phyloP scores from a whole-genome alignment of 2,888 invertebrate genomes.

The Chloromyia formosa region DNA sequence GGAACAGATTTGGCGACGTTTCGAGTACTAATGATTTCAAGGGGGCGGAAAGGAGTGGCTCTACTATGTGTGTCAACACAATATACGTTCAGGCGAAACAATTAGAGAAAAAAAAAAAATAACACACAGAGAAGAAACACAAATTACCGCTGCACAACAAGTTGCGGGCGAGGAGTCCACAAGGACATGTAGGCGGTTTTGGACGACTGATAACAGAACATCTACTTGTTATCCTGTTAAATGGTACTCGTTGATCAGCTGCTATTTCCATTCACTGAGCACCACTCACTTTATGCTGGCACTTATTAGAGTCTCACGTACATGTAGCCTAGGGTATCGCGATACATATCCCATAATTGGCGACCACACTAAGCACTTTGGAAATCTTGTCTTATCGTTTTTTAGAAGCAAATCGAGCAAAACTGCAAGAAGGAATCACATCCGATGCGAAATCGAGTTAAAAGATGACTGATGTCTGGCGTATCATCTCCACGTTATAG shows the following conservation, averaged over 20 bases:
- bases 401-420: background rate
- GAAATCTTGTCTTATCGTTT: slow-evolving; percentile 9
- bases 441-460: slow-evolving; percentile 34
- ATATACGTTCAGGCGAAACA: too few relatives aligned
- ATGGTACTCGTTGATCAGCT: too few relatives aligned
- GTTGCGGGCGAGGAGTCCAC: slow-evolving; percentile 25
- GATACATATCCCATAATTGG: too few relatives aligned
- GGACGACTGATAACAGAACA: background rate
- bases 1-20: background rate
- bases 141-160: slow-evolving; percentile 37
- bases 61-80: background rate
- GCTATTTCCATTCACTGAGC: too few relatives aligned
- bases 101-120: background rate
- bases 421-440: slow-evolving; percentile 2
- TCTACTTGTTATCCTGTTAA: too few relatives aligned
- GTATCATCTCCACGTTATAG: slow-evolving; percentile 13
- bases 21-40: background rate
- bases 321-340: too few relatives aligned
- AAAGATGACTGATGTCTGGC: slow-evolving; percentile 35
- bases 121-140: background rate
- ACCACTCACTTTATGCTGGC: too few relatives aligned
- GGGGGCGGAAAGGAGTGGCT: background rate
- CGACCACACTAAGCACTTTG: background rate
- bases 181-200: slow-evolving; percentile 22
- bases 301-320: too few relatives aligned